phyloP scores from a whole-genome alignment of 2,888 invertebrate species.

The Epirrita christyi region DNA sequence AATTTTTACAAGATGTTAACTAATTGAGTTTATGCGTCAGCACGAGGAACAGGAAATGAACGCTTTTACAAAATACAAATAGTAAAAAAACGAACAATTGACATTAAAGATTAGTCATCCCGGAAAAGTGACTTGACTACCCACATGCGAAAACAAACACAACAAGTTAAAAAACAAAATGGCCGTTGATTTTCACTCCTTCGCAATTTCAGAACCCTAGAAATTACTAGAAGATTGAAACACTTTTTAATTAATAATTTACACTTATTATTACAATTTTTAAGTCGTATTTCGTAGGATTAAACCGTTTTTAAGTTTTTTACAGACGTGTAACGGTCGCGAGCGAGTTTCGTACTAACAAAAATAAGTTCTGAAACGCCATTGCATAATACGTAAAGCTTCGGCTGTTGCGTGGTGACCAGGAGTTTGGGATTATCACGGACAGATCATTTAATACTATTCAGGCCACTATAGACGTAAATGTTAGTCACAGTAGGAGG shows the following conservation, averaged over 20 bases:
- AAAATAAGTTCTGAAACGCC: constrained; percentile 75
- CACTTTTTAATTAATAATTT: too few relatives aligned
- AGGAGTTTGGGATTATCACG: constrained; percentile 45
- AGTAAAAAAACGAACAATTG: constrained; percentile 18
- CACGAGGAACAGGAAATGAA: constrained; percentile 13
- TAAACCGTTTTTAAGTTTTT: constrained; percentile 34
- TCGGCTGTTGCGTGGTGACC: constrained; percentile 51
- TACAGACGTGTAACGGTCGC: constrained; percentile 55
- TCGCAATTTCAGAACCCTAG: constrained; percentile 29
- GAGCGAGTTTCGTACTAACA: constrained; percentile 70
- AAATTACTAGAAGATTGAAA: constrained; percentile 2
- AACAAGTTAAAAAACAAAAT: constrained; percentile 58
- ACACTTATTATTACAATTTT: constrained; percentile 35
- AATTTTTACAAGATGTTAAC: constrained; percentile 10
- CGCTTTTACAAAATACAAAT: constrained; percentile 2
- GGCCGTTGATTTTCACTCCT: constrained; percentile 47
- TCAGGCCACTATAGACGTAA: too few relatives aligned
- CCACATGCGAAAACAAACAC: constrained; percentile 50
- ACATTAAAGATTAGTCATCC: constrained; percentile 45
- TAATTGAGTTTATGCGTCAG: constrained; percentile 11
- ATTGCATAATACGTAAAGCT: constrained; percentile 82
- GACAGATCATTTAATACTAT: constrained; percentile 25
- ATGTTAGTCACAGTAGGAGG: too few relatives aligned
- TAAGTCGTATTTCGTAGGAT: constrained; percentile 21
- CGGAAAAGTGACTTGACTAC: constrained; percentile 50